Evolutionary conservation across 2,113 vertebrate genomes (phyloP), one percentile per base, ranked within the genome.

Genomic region (Nycticorax nycticorax): DNA sequence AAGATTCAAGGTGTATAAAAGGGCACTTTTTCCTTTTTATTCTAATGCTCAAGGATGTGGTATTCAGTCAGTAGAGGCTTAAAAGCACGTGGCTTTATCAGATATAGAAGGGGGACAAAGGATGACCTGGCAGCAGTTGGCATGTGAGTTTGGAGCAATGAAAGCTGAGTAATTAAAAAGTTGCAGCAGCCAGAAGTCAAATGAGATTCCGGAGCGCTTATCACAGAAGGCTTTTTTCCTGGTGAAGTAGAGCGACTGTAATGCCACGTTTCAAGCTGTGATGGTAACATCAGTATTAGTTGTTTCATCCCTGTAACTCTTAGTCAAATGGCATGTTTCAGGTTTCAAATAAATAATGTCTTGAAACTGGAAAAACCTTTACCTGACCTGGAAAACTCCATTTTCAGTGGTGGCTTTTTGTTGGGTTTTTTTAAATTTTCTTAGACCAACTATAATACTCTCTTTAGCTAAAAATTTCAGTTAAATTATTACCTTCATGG

Each of bases 401-500:
- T 39, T 72, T 88, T 30, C 37, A 3, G 16, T 60, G 22, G 45
- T 45, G 21, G 47, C 10, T 19, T 9, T 45, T 45, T 45, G 45
- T 45, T 45, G 45, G 17, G 39, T 0, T 3, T 66, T 37, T 81
- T 45, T 12, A 4, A 4, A 11, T 24, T 16, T 69, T 68, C 3
- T 66, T 56, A 28, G 2, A 45, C 2, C 9, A 39, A 39, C 12
- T 57, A 3, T 10, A 68, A 3, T 78, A 8, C 3, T 39, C 3
- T 69, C 3, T 13, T 48, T 24, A 47, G 23, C 63, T 59, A 35
- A 71, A 66, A 13, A 5, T 39, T 68, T 60, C 18, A 5, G 14
- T 53, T 57, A 7, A 66, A 28, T 62, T 33, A 30, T 0, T 64
- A 43, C 48, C 7, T 27, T 33, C 0, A 55, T 62, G 1, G 64